These are phyloP conservation scores for Trichopoda pennipes DNA, from an alignment of 2,888 invertebrate species.

Conservation along the genomic window DNA sequence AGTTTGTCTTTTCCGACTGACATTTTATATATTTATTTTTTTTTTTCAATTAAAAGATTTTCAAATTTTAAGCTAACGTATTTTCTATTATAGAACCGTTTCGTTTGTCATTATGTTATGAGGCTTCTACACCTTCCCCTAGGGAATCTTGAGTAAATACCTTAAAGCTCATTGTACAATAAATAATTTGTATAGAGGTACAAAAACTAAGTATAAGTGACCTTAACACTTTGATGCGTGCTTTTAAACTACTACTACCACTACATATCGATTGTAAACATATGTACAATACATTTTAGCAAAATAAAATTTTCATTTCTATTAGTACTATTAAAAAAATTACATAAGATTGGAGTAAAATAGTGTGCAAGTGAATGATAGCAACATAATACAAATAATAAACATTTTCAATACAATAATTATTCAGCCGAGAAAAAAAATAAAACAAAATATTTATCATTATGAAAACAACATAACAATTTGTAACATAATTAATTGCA, in stretches of 20 bases:
- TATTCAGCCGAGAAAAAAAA: slow-evolving; percentile 29
- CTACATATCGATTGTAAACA: not conserved
- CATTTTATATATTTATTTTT: too few species aligned
- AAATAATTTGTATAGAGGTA: too few species aligned
- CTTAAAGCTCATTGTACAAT: too few species aligned
- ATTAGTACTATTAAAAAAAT: not conserved
- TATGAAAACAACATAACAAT: slow-evolving; percentile 33
- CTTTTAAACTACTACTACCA: not conserved
- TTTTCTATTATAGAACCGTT: too few species aligned
- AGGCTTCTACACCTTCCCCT: too few species aligned
- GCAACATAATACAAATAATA: slow-evolving; percentile 41
- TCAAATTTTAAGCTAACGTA: too few species aligned
- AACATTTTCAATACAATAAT: slow-evolving; percentile 29
- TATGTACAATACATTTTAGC: not conserved
- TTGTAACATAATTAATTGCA: slow-evolving; percentile 48
- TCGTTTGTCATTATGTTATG: too few species aligned
- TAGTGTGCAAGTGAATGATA: slow-evolving; percentile 12
- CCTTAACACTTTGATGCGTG: not conserved
- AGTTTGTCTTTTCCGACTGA: too few species aligned
- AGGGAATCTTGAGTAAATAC: too few species aligned
- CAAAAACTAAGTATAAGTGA: not conserved
- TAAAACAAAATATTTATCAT: slow-evolving; percentile 13
- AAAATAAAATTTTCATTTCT: not conserved
- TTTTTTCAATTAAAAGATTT: too few species aligned
- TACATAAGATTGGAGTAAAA: slow-evolving; percentile 44